Conservation (phyloP, 2,888 invertebrate species). For the Branchipolynoe longqiensis region DNA sequence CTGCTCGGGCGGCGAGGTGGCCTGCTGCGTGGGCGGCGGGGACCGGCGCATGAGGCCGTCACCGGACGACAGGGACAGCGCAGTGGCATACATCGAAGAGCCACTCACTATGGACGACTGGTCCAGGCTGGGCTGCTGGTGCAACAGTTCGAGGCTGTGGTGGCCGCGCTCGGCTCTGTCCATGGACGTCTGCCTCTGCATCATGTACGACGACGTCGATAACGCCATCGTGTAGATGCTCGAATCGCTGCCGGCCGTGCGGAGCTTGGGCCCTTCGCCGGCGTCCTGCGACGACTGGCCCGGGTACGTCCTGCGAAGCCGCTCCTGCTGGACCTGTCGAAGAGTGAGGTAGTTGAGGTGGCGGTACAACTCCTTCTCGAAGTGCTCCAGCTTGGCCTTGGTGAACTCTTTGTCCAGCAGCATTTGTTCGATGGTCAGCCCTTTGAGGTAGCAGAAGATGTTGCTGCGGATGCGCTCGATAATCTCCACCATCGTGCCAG, state of each 20-base stretch:
- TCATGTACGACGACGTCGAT: slow-evolving; percentile 64
- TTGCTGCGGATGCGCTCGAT: slow-evolving; percentile 66
- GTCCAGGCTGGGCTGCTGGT: slow-evolving; percentile 65
- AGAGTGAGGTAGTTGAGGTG: slow-evolving; percentile 67
- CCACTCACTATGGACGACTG: slow-evolving; percentile 66
- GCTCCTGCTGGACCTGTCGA: slow-evolving; percentile 63
- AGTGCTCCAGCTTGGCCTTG: slow-evolving; percentile 67
- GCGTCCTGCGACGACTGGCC: slow-evolving; percentile 39
- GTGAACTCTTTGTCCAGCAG: slow-evolving; percentile 67
- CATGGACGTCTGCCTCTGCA: slow-evolving; percentile 58
- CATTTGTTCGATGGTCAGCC: slow-evolving; percentile 66
- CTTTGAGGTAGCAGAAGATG: slow-evolving; percentile 66
- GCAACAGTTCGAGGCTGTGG: slow-evolving; percentile 47
- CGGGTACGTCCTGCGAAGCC: slow-evolving; percentile 26
- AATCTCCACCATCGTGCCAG: slow-evolving; percentile 62
- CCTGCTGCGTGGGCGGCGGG: slow-evolving; percentile 45
- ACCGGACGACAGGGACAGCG: slow-evolving; percentile 64
- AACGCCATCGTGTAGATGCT: slow-evolving; percentile 66
- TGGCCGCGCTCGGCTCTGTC: slow-evolving; percentile 56
- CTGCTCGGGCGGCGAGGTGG: slow-evolving; percentile 50
- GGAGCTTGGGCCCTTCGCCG: slow-evolving; percentile 56
- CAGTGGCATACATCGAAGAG: slow-evolving; percentile 67
- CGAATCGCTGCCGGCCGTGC: slow-evolving; percentile 62
- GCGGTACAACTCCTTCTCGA: slow-evolving; percentile 67
- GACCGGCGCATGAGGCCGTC: slow-evolving; percentile 52